Evolutionary conservation across 2,113 vertebrate genomes (phyloP).

Genomic region (Chitala chitala): DNA sequence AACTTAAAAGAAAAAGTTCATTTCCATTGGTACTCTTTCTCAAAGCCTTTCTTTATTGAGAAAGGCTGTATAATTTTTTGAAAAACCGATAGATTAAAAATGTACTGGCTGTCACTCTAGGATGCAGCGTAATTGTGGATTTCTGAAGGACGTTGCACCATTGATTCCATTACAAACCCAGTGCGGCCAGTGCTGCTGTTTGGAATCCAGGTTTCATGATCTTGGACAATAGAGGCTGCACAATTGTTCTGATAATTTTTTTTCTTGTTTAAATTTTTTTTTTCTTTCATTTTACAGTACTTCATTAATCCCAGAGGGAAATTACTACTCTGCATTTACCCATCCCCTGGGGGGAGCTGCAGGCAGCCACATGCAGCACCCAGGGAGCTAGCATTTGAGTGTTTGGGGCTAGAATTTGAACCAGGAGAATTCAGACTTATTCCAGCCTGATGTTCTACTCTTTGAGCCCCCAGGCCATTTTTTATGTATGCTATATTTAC

Average conservation of each 20-base stretch:
- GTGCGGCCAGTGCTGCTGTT: not conserved
- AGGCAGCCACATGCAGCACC: too few species aligned
- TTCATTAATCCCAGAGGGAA: too few species aligned
- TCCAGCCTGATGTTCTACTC: too few species aligned
- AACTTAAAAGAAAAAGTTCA: slow-evolving; percentile 65
- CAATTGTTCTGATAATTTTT: not conserved
- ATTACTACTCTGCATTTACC: too few species aligned
- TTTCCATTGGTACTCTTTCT: slow-evolving; percentile 50
- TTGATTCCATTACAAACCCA: not conserved
- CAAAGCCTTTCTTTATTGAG: slow-evolving; percentile 52
- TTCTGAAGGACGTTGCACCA: slow-evolving; percentile 28
- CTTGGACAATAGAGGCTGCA: not conserved
- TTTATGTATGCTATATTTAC: too few species aligned
- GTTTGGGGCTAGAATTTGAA: too few species aligned
- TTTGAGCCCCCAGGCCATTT: too few species aligned
- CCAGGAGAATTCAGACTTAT: too few species aligned
- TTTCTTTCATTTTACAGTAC: not conserved
- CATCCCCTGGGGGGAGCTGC: too few species aligned
- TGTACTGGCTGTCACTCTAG: slow-evolving; percentile 56
- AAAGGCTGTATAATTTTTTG: slow-evolving; percentile 57
- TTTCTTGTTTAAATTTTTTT: not conserved
- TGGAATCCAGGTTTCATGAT: not conserved
- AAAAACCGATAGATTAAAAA: slow-evolving; percentile 42
- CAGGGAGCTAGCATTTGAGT: too few species aligned
- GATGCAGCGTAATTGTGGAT: slow-evolving; percentile 55